Evolutionary conservation across 2,888 invertebrate genomes (phyloP), one percentile per base, ranked within the genome.

Genomic region (Entomobrya proxima): DNA sequence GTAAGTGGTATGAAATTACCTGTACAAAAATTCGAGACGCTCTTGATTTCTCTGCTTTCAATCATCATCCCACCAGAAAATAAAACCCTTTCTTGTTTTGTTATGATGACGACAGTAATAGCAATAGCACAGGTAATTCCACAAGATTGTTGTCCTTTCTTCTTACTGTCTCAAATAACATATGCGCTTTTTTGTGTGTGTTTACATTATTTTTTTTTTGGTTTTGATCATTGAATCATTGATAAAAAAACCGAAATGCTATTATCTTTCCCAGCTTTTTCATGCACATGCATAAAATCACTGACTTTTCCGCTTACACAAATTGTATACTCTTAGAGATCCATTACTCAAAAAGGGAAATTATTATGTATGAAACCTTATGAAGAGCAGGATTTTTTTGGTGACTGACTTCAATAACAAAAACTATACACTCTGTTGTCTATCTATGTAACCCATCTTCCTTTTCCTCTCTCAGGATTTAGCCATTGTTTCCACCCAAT

Each of bases 401-500:
- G 24, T 11, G 32, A 67, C 61, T 82, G 27, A 27, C 61, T 75
- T 74, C 58, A 74, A 81, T 74, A 81, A 81, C 74, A 81, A 74
- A 81, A 74, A 58, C 55, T 72, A 13, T 30, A 18, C 18, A 15
- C 44, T 9, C 5, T 18, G n/a, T 52, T 3, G 13, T 47, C 47
- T 47, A 4, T 47, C 15, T 27, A 6, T 27, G 27, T 13, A n/a
- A 3, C 52, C 32, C 35, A 47, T 76, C 40, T 64, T 47, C 50
- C 52, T 21, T 30, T 40, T 44, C 1, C 32, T 40, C n/a, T 74
- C 44, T 9, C n/a, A 24, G 44, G 69, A 69, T 69, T 69, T 69
- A 44, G 44, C 69, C 44, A 69, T 72, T 47, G 27, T 81, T 81
- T 74, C 75, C 75, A 64, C 64, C 75, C 74, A 61, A 75, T 82